Conservation (phyloP, 2,888 invertebrate species). For the Gibbula magus region DNA sequence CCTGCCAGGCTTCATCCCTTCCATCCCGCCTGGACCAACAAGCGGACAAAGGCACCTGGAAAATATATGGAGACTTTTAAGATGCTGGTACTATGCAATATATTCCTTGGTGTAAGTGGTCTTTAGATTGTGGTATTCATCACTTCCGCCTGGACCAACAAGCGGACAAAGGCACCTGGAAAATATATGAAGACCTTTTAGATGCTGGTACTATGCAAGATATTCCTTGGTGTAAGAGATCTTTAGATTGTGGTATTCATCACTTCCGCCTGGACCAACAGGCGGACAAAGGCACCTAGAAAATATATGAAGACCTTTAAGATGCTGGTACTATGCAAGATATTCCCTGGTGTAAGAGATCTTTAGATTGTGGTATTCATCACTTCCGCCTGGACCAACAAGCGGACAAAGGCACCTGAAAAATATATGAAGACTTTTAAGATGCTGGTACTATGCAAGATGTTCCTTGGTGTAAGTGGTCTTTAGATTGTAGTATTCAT, state of each 20-base stretch:
- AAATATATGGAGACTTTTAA: neutral
- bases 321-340: too few relatives aligned
- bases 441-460: too few relatives aligned
- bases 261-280: neutral
- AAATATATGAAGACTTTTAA: neutral
- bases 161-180: slow-evolving; percentile 28
- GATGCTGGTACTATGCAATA: too few relatives aligned
- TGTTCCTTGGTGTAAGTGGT: too few relatives aligned
- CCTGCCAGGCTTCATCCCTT: slow-evolving; percentile 11
- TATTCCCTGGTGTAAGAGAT: too few relatives aligned
- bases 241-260: neutral
- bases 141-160: neutral
- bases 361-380: neutral
- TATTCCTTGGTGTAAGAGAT: too few relatives aligned
- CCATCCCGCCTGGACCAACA: slow-evolving; percentile 7
- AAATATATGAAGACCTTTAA: neutral
- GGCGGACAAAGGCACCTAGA: slow-evolving; percentile 21
- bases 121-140: too few relatives aligned
- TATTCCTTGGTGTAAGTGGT: too few relatives aligned
- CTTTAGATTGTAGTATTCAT: neutral
- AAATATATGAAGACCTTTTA: neutral
- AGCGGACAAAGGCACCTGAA: slow-evolving; percentile 22
- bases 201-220: too few relatives aligned
- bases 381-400: neutral
- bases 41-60: slow-evolving; percentile 31